Base-by-base conservation (phyloP, 2,888 invertebrate species). In the Onchidella celtica region DNA sequence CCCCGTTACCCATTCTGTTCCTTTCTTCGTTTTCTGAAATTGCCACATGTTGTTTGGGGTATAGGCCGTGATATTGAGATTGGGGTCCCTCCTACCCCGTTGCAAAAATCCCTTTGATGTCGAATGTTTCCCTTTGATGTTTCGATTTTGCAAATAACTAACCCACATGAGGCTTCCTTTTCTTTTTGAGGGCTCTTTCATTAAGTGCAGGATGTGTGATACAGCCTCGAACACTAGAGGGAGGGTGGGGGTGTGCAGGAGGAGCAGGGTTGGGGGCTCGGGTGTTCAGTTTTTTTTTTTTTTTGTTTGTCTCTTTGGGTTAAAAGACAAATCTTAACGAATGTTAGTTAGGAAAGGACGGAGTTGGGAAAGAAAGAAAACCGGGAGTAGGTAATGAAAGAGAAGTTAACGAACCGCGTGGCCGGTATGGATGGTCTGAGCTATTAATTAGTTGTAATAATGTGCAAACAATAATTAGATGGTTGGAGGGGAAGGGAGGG, bases 61-160 rank as follows among this genome's bases (percentile, higher is more conserved):
- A 27, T 36, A 21, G 40, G 63, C 38, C 29, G 63, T 40, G 74
- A 74, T 74, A 74, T 74, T 27, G 27, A 74, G 74, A 74, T 74
- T 73, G 63, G 74, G 38, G n/a, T 21, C 40, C 38, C 74, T 61
- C 40, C 74, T 27, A 74, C 40, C 61, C 74, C 61, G 61, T 61
- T 74, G 36, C 74, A 76, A 66, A 76, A 76, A 76, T 76, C 77
- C 34, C 77, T 78, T 78, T 78, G 77, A 78, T 69, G 69, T 76
- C 57, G 40, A 59, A 68, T 57, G 59, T 68, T 32, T 66, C 47
- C 77, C 77, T 78, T 78, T 78, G 77, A 78, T 78, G 77, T 78
- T 69, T 78, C 77, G 47, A 68, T 78, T 69, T 78, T 78, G 77
- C 77, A 78, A 78, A 78, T 78, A 78, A 78, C 77, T 47, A 69